Base-by-base conservation (phyloP, 1,140 invertebrate genomes). In the Eriosoma lanigerum region DNA sequence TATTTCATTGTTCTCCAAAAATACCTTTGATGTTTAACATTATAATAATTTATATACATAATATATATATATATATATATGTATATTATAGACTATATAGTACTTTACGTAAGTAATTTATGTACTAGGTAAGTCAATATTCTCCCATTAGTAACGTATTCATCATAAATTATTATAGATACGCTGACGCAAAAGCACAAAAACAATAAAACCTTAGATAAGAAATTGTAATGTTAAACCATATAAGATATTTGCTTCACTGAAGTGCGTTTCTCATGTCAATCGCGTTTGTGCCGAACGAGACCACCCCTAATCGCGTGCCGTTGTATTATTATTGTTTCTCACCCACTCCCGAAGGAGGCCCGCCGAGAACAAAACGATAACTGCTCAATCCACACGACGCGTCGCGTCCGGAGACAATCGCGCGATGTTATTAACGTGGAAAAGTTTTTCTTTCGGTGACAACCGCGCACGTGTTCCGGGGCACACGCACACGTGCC, bases 381-480 rank as follows among this genome's bases (percentile, higher is more conserved):
- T 46, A n/a, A n/a, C 9, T 44, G 32, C 62, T 64, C 10, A 64
- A 64, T 64, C 19, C 32, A 6, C 19, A 29, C 62, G 62, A 26
- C 29, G 3, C 32, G 3, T 8, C 32, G 32, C 32, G 32, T 38
- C 32, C 32, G 60, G 19, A 64, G 44, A 68, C 66, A 68, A 68
- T 32, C 68, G 66, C n/a, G 5, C 8, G 13, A 46, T 26, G 21
- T 62, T 62, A 78, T 78, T 78, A 78, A 78, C 75, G 75, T 78
- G 75, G 75, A 78, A 78, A 78, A 78, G 54, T 78, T 78, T 78
- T 32, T 10, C 56, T 48, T 6, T 44, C 75, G 75, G 75, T 62
- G 75, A 78, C 75, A 78, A 58, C 8, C 75, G 38, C 52, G 72
- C 72, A 75, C 72, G 72, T 75, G 72, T 48, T 46, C 32, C n/a